A percentile compares a stretch with the other conserved stretches of the same genome.
These are phyloP conservation scores for Tetheella fluctuosa DNA, from an alignment of 2,888 invertebrate genomes.

Conservation along the genomic window DNA sequence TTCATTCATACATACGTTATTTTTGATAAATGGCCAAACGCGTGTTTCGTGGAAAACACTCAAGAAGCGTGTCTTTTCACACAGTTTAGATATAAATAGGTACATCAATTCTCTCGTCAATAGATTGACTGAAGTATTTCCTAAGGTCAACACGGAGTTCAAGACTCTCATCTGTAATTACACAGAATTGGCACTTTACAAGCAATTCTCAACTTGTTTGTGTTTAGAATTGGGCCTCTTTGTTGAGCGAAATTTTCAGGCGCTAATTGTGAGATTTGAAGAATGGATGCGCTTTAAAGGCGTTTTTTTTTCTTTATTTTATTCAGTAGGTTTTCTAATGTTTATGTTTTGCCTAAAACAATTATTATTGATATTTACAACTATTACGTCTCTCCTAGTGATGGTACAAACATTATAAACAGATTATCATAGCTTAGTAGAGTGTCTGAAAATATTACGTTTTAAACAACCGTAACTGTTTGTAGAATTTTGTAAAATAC, in stretches of 20 bases:
- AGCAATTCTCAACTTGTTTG: neutral
- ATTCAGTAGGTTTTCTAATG: too few relatives aligned
- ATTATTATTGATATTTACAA: neutral
- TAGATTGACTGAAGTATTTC: neutral
- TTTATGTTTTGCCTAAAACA: too few relatives aligned
- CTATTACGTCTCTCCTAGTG: too few relatives aligned
- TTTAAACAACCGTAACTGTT: too few relatives aligned
- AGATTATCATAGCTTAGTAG: too few relatives aligned
- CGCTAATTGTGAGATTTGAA: neutral
- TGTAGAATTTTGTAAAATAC: neutral
- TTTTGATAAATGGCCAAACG: conserved; percentile 45
- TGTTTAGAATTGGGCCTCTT: neutral
- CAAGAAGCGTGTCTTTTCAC: conserved; percentile 36
- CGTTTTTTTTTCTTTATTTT: too few relatives aligned
- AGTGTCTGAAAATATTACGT: too few relatives aligned
- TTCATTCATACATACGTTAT: conserved; percentile 39
- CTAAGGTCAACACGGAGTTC: neutral
- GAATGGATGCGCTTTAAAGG: neutral
- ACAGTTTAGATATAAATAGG: conserved; percentile 21
- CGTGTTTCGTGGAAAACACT: conserved; percentile 42
- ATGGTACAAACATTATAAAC: too few relatives aligned
- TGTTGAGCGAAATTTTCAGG: neutral
- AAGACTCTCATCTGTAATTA: neutral
- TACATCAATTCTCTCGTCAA: neutral
- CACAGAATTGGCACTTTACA: neutral